Percentiles rank a stretch among this genome's conserved stretches.
Conservation (phyloP, 2,888 invertebrate genomes). For the Aphodius sticticus region DNA sequence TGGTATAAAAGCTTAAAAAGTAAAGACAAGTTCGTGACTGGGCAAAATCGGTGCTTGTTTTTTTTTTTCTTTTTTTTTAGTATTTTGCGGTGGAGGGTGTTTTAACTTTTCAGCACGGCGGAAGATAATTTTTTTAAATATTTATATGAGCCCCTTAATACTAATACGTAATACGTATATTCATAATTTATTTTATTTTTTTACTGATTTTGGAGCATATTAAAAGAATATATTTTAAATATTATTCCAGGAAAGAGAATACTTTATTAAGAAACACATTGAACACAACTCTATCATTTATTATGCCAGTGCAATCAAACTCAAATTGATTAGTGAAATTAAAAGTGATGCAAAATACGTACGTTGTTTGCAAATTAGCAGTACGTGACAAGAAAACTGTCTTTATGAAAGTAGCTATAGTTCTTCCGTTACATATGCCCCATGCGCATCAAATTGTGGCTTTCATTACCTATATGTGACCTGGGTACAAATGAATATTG, state of each 20-base stretch:
- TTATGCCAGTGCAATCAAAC: neutral
- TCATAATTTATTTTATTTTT: too few species aligned
- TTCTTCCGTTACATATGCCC: neutral
- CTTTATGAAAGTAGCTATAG: neutral
- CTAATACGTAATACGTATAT: too few species aligned
- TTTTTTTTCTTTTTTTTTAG: too few species aligned
- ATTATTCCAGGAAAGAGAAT: neutral
- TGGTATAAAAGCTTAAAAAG: too few species aligned
- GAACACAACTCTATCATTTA: neutral
- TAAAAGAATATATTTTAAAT: too few species aligned
- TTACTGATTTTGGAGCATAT: too few species aligned
- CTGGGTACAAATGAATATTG: neutral
- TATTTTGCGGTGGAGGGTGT: too few species aligned
- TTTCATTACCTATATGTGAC: neutral
- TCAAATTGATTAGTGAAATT: neutral
- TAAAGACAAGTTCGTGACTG: too few species aligned
- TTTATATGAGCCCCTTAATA: too few species aligned
- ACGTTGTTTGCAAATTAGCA: neutral
- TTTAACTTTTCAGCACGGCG: too few species aligned
- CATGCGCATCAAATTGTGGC: neutral
- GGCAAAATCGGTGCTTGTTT: too few species aligned
- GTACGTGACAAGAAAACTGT: neutral
- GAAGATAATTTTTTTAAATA: too few species aligned
- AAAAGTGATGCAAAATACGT: neutral
- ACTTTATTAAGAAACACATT: neutral